Base-by-base conservation (phyloP, 2,888 invertebrate genomes). In the Mythimna loreyi region DNA sequence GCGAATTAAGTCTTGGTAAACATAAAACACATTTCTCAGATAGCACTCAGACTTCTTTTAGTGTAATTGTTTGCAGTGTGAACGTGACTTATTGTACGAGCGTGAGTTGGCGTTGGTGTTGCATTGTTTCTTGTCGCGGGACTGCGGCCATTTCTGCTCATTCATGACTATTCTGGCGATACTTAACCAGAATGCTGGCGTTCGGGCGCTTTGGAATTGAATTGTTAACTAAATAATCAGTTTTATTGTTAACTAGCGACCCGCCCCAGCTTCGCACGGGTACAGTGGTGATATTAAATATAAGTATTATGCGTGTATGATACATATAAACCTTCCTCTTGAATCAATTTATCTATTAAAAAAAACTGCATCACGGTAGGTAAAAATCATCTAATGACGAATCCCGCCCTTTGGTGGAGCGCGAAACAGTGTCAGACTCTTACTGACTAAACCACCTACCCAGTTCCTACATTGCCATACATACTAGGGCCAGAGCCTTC, bases 101-200 rank as follows among this genome's bases (percentile, higher is more conserved):
- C 86, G 81, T 87, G 87, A 79, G 78, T 72, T 61, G 63, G 72
- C 78, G 68, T 84, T 59, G 13, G 23, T 78, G 74, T 84, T 75
- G 70, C 82, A 81, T 74, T 84, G 74, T 82, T 72, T 82, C 78
- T 74, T 83, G 80, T 64, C 72, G 73, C 80, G 59, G 71, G 75
- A 83, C 79, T 80, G 82, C 75, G 79, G 81, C 72, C 69, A 87
- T 84, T 85, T 84, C 76, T 72, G 77, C 84, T 85, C 86, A 88
- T 87, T 87, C 84, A 86, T 82, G 76, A 79, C 82, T 80, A 78
- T 83, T 80, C 72, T 68, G 56, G 43, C 52, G 63, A 67, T 69
- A 33, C 33, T 33, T 0, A 49, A 5, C 19, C 40, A 60, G 61
- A 80, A 80, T 82, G 76, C 21, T 21, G 33, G 49, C 52, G 45